Evolutionary conservation across 2,888 invertebrate genomes (phyloP).

Genomic region (Cerastis leucographa): DNA sequence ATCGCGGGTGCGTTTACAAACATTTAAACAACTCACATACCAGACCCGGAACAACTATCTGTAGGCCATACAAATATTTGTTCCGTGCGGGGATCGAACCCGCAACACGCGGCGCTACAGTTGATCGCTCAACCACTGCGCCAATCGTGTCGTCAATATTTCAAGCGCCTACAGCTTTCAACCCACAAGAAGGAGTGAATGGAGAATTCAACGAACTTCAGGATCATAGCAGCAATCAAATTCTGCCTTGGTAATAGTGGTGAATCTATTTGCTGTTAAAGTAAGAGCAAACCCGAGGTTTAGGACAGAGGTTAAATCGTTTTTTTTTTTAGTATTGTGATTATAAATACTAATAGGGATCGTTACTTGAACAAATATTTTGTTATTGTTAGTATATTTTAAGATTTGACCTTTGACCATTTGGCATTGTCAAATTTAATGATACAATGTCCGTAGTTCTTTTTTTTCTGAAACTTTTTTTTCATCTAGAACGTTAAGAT

Average conservation of each 20-base stretch:
- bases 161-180: not conserved
- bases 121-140: too few species aligned
- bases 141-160: too few species aligned
- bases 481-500: not conserved
- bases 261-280: not conserved
- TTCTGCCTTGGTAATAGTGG: not conserved
- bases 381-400: not conserved
- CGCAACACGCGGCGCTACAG: too few species aligned
- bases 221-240: not conserved
- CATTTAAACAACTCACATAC: too few species aligned
- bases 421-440: not conserved
- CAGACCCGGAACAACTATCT: too few species aligned
- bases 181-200: not conserved
- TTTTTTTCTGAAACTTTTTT: not conserved
- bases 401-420: not conserved
- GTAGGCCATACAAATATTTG: too few species aligned
- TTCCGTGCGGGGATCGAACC: too few species aligned
- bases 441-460: not conserved
- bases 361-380: not conserved
- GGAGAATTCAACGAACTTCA: not conserved
- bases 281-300: not conserved
- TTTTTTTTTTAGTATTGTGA: not conserved
- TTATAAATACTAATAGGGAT: not conserved
- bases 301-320: not conserved
- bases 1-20: too few species aligned